Conservation (phyloP, 2,797 vertebrate genomes). For the Cyclura pinguis region DNA sequence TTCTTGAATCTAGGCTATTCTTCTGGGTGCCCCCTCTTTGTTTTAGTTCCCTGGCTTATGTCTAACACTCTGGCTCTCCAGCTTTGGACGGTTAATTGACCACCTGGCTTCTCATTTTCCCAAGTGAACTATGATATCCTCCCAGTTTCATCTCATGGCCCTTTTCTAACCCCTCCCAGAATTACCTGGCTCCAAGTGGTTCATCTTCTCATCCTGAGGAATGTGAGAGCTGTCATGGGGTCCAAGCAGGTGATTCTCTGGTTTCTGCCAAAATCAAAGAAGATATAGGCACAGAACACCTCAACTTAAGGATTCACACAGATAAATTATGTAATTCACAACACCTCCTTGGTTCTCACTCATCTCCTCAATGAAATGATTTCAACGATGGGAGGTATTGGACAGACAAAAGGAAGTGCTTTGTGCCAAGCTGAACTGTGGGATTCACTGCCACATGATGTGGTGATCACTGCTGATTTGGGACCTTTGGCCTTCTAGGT, state of each 20-base stretch:
- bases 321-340: no score
- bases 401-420: not conserved
- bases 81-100: not conserved
- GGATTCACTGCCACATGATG: no score
- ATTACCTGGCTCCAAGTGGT: slow-evolving; percentile 78
- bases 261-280: slow-evolving; percentile 67
- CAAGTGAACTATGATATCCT: not conserved
- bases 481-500: no score
- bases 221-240: slow-evolving; percentile 90
- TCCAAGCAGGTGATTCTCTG: slow-evolving; percentile 88
- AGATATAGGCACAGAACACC: no score
- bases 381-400: not conserved
- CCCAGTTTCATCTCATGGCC: not conserved
- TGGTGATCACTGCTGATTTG: no score
- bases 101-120: no score
- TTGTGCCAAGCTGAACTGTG: not conserved
- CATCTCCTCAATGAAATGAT: no score
- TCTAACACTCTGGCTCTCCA: not conserved
- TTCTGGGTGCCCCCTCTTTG: not conserved
- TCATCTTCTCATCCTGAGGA: slow-evolving; percentile 70
- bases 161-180: not conserved
- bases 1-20: no score
- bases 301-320: no score
- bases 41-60: not conserved
- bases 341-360: no score